Evolutionary conservation across 2,888 invertebrate species (phyloP).

Genomic region (Parapristionchus giblindavisi): DNA sequence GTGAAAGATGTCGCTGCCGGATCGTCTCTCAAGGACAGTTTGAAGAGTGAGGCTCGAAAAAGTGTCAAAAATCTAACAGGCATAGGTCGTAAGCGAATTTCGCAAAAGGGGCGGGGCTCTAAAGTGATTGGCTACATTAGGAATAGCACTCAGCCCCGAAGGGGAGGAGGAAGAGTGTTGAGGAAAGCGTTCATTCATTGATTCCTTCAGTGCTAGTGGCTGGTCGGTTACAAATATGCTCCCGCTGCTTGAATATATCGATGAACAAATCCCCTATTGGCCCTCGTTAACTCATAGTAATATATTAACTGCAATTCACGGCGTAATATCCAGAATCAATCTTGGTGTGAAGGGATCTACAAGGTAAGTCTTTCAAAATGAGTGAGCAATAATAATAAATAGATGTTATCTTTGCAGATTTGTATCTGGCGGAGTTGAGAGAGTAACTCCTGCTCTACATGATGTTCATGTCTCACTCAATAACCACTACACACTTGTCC

Average conservation of each 20-base stretch:
- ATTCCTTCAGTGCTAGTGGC: neutral
- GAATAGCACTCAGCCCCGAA: neutral
- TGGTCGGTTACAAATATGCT: neutral
- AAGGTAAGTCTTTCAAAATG: too few species aligned
- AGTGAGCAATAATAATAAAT: too few species aligned
- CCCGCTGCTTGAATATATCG: neutral
- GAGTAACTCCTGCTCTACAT: too few species aligned
- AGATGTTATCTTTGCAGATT: too few species aligned
- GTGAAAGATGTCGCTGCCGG: neutral
- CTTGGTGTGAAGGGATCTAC: too few species aligned
- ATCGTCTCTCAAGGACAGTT: neutral
- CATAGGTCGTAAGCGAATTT: neutral
- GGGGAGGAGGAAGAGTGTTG: too few species aligned
- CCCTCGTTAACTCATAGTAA: neutral
- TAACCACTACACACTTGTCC: conserved; percentile 2
- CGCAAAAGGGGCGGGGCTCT: neutral
- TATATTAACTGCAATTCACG: neutral
- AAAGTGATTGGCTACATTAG: neutral
- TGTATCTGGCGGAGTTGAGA: neutral
- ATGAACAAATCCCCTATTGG: conserved; percentile 14
- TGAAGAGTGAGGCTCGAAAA: neutral
- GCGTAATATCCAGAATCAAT: neutral
- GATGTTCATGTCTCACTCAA: neutral
- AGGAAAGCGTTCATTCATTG: conserved; percentile 1
- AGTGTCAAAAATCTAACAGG: neutral